Percentiles rank a stretch among this genome's conserved stretches.
phyloP scores from a whole-genome alignment of 1,140 invertebrate genomes.

The Aleiodes sp. region DNA sequence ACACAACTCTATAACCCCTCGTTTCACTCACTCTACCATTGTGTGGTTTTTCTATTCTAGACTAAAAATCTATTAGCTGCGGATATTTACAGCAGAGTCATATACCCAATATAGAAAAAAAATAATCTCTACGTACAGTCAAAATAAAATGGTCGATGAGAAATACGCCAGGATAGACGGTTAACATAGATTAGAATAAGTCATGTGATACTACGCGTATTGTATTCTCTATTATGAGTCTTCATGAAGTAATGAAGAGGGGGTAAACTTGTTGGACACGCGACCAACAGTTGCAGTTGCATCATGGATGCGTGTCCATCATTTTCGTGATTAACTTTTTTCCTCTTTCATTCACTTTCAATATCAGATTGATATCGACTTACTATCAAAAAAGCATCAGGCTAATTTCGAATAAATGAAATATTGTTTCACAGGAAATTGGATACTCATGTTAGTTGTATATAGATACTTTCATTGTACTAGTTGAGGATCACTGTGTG shows the following conservation, averaged over 20 bases:
- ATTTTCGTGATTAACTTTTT: slow-evolving; percentile 1
- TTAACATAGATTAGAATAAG: background rate
- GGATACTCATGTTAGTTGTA: background rate
- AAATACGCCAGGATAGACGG: background rate
- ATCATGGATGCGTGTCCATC: slow-evolving; percentile 3
- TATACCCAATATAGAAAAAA: slow-evolving; percentile 10
- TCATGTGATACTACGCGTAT: too few relatives aligned
- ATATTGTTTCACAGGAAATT: background rate
- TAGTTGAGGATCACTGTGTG: slow-evolving; percentile 54
- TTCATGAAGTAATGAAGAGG: background rate
- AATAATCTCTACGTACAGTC: background rate
- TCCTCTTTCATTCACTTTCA: background rate
- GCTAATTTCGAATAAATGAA: background rate
- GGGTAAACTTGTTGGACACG: background rate
- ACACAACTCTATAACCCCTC: slow-evolving; percentile 32
- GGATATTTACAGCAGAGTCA: slow-evolving; percentile 6
- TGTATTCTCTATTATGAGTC: background rate
- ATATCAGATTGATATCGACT: background rate
- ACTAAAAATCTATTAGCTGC: slow-evolving; percentile 57
- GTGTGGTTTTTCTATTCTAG: slow-evolving; percentile 48
- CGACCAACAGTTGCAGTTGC: slow-evolving; percentile 6
- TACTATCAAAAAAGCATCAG: background rate
- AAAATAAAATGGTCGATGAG: background rate
- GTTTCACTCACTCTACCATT: slow-evolving; percentile 36
- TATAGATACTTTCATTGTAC: slow-evolving; percentile 6